Evolutionary conservation across 2,113 vertebrate genomes (phyloP).

Genomic region (Prochilodus magdalenae): DNA sequence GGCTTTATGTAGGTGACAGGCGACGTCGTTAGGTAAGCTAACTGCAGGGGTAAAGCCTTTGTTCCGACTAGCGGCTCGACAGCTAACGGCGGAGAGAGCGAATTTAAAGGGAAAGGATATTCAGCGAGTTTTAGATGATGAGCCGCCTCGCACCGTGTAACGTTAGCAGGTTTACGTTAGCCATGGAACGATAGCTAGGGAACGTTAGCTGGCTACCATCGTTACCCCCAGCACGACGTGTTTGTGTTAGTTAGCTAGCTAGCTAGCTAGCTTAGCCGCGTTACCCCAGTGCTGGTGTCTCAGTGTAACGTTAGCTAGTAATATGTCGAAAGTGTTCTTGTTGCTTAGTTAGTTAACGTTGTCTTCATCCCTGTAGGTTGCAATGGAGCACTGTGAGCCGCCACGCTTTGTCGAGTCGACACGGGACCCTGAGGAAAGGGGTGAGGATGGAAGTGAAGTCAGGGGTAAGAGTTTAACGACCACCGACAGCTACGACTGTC

Average conservation of each 20-base stretch:
- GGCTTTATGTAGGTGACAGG: background rate
- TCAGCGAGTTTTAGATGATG: background rate
- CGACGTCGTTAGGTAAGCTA: constrained; percentile 22
- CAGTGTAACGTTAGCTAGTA: background rate
- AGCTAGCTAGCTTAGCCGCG: background rate
- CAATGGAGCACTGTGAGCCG: constrained; percentile 51
- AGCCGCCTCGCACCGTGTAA: background rate
- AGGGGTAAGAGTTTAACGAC: background rate
- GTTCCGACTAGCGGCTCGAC: constrained; percentile 40
- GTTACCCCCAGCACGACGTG: background rate
- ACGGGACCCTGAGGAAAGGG: background rate
- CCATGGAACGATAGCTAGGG: background rate
- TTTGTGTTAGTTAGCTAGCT: background rate
- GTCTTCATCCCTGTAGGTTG: constrained; percentile 21
- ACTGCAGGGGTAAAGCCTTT: constrained; percentile 42
- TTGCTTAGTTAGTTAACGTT: background rate
- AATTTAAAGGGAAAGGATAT: background rate
- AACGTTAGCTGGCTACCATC: background rate
- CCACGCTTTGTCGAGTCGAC: constrained; percentile 19
- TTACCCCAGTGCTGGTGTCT: background rate
- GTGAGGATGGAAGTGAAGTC: background rate
- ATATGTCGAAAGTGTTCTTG: background rate
- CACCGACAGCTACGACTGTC: constrained; percentile 51
- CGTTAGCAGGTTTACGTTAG: background rate
- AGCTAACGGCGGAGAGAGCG: background rate